phyloP scores from a whole-genome alignment of 2,888 invertebrate genomes.

The Thelaira solivaga region DNA sequence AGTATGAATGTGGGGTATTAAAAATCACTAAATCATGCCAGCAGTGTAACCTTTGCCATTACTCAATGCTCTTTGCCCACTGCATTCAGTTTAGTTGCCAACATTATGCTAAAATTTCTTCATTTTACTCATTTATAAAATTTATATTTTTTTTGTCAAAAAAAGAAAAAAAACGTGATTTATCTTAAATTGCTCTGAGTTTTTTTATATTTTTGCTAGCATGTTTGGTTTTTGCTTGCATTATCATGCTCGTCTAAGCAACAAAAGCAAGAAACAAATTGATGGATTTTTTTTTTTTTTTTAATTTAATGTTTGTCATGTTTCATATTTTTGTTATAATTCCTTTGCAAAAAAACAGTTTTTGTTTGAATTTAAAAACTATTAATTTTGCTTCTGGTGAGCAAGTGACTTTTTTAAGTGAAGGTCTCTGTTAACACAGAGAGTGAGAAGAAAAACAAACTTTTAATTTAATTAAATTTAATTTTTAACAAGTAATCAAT shows the following conservation, averaged over 20 bases:
- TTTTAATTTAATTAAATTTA: too few species aligned
- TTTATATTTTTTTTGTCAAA: slow-evolving; percentile 12
- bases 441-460: too few species aligned
- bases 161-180: slow-evolving; percentile 57
- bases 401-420: too few species aligned
- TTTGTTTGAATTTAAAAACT: slow-evolving; percentile 22
- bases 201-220: slow-evolving; percentile 15
- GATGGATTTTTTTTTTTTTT: slow-evolving; percentile 2
- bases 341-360: slow-evolving; percentile 32
- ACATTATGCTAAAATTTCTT: slow-evolving; percentile 18
- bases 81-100: slow-evolving; percentile 46
- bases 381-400: background rate
- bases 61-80: too few species aligned
- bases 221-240: background rate
- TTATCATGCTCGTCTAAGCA: slow-evolving; percentile 11
- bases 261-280: slow-evolving; percentile 15
- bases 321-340: slow-evolving; percentile 55
- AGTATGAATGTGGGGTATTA: background rate
- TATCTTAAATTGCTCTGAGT: slow-evolving; percentile 61
- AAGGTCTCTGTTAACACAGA: too few species aligned
- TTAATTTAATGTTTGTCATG: slow-evolving; percentile 60
- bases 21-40: slow-evolving; percentile 41
- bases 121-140: background rate
- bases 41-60: slow-evolving; percentile 26
- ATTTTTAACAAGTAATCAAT: too few species aligned